phyloP scores from a whole-genome alignment of 92 coral and sea anemone genomes.

The Zoanthus solanderi region DNA sequence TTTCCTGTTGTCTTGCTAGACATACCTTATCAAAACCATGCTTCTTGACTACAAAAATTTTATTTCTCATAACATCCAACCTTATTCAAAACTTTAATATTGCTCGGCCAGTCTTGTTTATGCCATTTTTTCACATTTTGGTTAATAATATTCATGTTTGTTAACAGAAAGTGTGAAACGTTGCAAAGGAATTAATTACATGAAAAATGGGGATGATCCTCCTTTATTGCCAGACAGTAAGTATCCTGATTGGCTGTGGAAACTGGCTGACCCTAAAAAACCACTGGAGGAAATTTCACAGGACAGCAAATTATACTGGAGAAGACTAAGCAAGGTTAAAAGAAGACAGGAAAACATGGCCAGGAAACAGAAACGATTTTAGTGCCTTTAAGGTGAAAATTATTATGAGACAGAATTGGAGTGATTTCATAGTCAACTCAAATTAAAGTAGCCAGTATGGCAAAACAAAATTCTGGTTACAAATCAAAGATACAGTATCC shows the following conservation, averaged over 20 bases:
- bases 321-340: slow-evolving; percentile 62
- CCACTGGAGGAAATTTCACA: slow-evolving; percentile 59
- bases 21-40: no score
- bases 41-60: no score
- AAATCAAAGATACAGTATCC: no score
- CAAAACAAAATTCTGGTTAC: not conserved
- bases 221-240: slow-evolving; percentile 82
- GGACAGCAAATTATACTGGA: slow-evolving; percentile 57
- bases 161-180: slow-evolving; percentile 19
- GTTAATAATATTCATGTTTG: no score
- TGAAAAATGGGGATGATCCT: slow-evolving; percentile 84
- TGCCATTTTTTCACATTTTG: no score
- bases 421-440: not conserved
- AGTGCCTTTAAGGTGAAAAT: not conserved
- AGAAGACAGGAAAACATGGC: slow-evolving; percentile 84
- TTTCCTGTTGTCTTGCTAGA: no score
- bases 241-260: slow-evolving; percentile 91
- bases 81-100: no score
- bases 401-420: not conserved
- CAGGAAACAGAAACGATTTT: slow-evolving; percentile 71
- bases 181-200: slow-evolving; percentile 79
- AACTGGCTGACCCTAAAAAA: slow-evolving; percentile 55
- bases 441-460: not conserved
- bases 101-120: no score
- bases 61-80: no score